These are phyloP conservation scores for Eurytoma adleriae DNA, from an alignment of 2,888 invertebrate species.

Conservation along the genomic window DNA sequence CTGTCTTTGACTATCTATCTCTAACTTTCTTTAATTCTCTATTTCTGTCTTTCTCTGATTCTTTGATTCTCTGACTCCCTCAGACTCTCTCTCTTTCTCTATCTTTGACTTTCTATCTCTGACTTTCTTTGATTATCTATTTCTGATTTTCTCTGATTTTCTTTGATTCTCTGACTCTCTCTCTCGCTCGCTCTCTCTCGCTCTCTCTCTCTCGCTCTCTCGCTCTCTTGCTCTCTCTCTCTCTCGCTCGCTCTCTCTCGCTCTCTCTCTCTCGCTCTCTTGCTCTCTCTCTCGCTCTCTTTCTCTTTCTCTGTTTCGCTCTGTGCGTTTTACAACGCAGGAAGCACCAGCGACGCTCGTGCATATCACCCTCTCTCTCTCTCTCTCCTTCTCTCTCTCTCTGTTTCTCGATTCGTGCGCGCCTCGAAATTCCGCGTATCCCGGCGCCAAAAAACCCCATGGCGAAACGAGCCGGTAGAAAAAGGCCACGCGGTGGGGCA, in stretches of 20 bases:
- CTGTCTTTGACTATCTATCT: slow-evolving; percentile 30
- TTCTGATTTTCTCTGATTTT: too few species aligned
- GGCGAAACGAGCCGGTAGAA: neutral
- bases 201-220: neutral
- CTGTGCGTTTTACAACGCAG: slow-evolving; percentile 4
- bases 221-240: too few species aligned
- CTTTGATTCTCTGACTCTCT: too few species aligned
- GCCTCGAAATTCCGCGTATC: slow-evolving; percentile 11
- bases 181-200: neutral
- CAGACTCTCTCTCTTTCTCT: neutral
- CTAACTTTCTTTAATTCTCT: too few species aligned
- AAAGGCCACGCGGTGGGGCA: neutral
- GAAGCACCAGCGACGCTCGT: neutral
- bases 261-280: too few species aligned
- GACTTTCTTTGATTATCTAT: too few species aligned
- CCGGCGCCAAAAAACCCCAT: slow-evolving; percentile 11
- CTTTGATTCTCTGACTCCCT: too few species aligned
- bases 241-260: too few species aligned
- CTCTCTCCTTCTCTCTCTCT: neutral
- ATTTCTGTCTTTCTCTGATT: too few species aligned
- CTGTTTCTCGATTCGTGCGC: neutral
- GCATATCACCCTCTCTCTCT: slow-evolving; percentile 1
- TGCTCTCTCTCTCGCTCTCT: slow-evolving; percentile 3
- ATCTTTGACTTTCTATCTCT: slow-evolving; percentile 34
- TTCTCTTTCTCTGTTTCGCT: neutral